Conservation (phyloP, 2,113 vertebrate species). For the Todiramphus chloris region DNA sequence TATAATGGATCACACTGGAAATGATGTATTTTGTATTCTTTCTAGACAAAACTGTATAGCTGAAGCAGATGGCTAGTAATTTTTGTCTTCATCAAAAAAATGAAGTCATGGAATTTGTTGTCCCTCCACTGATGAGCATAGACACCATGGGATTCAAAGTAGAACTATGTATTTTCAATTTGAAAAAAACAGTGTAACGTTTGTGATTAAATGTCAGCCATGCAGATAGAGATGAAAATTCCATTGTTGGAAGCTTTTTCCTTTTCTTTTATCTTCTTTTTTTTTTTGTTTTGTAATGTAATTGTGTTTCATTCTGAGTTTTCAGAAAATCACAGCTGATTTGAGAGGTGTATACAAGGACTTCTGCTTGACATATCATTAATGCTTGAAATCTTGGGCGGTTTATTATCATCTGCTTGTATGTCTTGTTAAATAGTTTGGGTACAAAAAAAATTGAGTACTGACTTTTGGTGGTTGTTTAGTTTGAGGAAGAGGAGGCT, state of each 20-base stretch:
- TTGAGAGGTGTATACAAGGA: neutral
- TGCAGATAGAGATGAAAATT: neutral
- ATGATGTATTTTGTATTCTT: neutral
- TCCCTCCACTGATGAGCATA: neutral
- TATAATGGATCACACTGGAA: neutral
- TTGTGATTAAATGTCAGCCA: neutral
- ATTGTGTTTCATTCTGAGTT: neutral
- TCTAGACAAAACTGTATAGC: neutral
- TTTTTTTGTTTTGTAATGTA: neutral
- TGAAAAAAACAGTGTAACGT: accelerated
- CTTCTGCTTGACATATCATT: neutral
- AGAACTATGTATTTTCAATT: neutral
- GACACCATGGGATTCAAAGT: neutral
- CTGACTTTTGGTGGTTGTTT: neutral
- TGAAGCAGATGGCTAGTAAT: neutral
- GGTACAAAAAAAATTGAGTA: neutral
- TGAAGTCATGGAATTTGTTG: neutral
- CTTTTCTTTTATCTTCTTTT: neutral
- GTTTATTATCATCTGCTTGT: neutral
- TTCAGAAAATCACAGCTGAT: neutral
- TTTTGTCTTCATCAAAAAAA: neutral
- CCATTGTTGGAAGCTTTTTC: neutral
- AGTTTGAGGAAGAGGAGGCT: no score
- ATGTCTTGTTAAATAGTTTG: neutral
- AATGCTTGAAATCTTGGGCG: neutral